Conservation (phyloP, 2,888 invertebrate species). For the Seira ritae region DNA sequence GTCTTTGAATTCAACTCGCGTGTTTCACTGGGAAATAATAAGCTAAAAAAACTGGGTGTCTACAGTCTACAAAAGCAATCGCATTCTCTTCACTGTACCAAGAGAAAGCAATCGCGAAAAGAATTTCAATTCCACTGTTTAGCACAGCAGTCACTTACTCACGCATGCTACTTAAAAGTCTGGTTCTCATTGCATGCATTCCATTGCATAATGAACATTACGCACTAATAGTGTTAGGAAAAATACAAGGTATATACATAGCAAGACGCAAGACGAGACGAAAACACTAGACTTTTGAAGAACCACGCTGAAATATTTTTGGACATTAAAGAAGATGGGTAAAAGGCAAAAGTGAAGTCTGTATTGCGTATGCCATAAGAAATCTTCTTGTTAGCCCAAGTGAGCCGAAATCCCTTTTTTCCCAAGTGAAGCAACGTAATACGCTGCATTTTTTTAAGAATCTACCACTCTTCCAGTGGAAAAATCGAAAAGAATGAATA, state of each 20-base stretch:
- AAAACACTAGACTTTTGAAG: constrained; percentile 1
- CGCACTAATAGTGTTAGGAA: background rate
- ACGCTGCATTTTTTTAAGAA: constrained; percentile 40
- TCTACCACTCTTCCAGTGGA: constrained; percentile 24
- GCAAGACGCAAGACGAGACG: background rate
- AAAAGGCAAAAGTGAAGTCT: constrained; percentile 65
- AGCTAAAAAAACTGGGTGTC: no score
- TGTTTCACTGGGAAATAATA: no score
- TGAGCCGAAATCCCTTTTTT: constrained; percentile 15
- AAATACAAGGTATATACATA: background rate
- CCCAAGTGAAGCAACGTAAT: constrained; percentile 30
- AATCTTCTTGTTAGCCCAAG: constrained; percentile 65
- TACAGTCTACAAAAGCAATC: no score
- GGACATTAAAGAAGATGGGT: constrained; percentile 53
- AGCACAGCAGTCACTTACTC: background rate
- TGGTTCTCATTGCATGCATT: background rate
- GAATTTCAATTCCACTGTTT: background rate
- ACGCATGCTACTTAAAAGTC: no score
- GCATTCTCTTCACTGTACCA: no score
- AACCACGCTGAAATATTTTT: constrained; percentile 8
- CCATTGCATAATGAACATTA: background rate
- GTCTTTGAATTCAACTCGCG: no score
- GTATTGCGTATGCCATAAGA: constrained; percentile 67
- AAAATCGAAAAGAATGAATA: background rate
- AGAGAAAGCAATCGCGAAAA: no score